phyloP scores from a whole-genome alignment of 2,888 invertebrate genomes.

The Ennomos quercinarius region DNA sequence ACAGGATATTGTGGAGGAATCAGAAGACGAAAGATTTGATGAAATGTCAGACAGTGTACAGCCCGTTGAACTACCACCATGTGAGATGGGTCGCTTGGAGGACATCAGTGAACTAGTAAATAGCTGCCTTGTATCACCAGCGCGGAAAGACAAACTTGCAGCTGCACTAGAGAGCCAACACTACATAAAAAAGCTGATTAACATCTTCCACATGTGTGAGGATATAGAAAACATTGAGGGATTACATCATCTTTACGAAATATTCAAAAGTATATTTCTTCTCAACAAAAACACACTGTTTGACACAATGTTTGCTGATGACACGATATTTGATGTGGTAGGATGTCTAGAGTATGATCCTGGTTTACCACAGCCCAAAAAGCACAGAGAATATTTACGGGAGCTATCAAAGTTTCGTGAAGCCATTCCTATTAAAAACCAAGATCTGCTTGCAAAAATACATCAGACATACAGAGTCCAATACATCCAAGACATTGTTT shows the following conservation, averaged over 20 bases:
- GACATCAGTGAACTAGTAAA: constrained; percentile 97
- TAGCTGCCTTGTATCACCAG: constrained; percentile 94
- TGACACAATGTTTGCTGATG: constrained; percentile 99
- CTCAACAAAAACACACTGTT: constrained; percentile 98
- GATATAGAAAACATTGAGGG: constrained; percentile 98
- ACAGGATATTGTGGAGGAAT: constrained; percentile 98
- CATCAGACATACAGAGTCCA: constrained; percentile 99
- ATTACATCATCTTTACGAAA: constrained; percentile 97
- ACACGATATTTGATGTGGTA: constrained; percentile 98
- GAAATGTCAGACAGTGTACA: constrained; percentile 98
- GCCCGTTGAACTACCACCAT: constrained; percentile 97
- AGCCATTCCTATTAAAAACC: constrained; percentile 97
- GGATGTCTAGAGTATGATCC: constrained; percentile 99
- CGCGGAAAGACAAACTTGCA: constrained; percentile 97
- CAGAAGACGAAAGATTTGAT: constrained; percentile 98
- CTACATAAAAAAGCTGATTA: constrained; percentile 97
- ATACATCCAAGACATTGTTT: constrained; percentile 99
- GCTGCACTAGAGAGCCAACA: constrained; percentile 96
- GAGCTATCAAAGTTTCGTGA: constrained; percentile 96
- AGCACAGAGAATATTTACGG: constrained; percentile 98
- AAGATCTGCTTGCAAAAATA: constrained; percentile 98
- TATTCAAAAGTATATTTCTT: constrained; percentile 99
- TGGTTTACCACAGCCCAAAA: constrained; percentile 92
- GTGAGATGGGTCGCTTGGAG: constrained; percentile 96
- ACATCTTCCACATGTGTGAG: constrained; percentile 98